Conservation (phyloP, 2,113 vertebrate genomes). For the Oreocharis arfaki region DNA sequence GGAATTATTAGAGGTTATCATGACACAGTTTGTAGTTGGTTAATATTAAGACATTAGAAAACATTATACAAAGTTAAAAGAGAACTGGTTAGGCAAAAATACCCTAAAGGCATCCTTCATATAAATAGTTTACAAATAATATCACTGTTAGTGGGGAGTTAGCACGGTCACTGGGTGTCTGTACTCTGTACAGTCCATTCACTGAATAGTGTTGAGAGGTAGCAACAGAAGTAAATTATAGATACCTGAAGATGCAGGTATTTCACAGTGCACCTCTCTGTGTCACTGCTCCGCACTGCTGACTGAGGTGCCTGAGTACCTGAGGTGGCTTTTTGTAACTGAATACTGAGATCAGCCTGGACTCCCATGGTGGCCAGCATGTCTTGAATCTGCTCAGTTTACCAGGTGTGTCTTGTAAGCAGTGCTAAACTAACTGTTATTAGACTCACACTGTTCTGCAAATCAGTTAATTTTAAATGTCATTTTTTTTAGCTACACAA, state of each 20-base stretch:
- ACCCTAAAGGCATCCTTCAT: neutral
- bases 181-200: neutral
- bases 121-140: neutral
- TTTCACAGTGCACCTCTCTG: neutral
- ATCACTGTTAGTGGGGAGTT: neutral
- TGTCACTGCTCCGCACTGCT: neutral
- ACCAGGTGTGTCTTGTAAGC: neutral
- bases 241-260: neutral
- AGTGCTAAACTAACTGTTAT: neutral
- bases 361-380: fast-evolving
- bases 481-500: neutral
- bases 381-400: neutral
- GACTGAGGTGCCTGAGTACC: neutral
- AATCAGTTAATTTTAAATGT: neutral
- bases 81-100: neutral
- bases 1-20: neutral
- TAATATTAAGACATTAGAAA: neutral
- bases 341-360: neutral
- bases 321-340: neutral
- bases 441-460: neutral
- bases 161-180: neutral
- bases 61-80: neutral
- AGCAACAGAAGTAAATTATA: neutral
- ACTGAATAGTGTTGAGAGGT: neutral
- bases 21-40: neutral